These are phyloP conservation scores for Dolichoris vasculosae DNA, from an alignment of 1,140 invertebrate species.

Conservation along the genomic window DNA sequence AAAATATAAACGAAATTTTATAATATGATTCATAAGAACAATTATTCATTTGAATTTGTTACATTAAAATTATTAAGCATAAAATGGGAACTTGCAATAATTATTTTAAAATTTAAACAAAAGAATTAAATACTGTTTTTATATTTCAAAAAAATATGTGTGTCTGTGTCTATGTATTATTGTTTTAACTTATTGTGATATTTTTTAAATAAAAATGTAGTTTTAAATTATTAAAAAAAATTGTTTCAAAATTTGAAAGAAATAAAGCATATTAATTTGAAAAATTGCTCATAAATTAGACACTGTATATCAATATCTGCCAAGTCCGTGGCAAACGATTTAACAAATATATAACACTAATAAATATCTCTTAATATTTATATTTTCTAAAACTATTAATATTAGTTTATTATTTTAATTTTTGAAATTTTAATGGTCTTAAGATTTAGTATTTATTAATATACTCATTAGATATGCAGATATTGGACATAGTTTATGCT, in stretches of 20 bases:
- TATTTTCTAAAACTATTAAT: not conserved
- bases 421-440: conserved; percentile 8
- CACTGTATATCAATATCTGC: conserved; percentile 34
- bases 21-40: too few relatives aligned
- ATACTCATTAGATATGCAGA: not conserved
- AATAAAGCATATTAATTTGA: conserved; percentile 9
- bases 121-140: not conserved
- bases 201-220: not conserved
- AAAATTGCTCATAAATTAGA: conserved; percentile 22
- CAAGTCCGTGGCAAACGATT: not conserved
- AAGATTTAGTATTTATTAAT: conserved; percentile 4
- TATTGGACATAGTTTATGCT: conserved; percentile 22
- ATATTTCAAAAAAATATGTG: not conserved
- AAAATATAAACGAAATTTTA: too few relatives aligned
- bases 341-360: conserved; percentile 1
- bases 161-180: too few relatives aligned
- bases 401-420: not conserved
- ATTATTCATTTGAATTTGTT: not conserved
- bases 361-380: not conserved
- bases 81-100: not conserved
- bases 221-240: not conserved
- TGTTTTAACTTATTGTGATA: not conserved
- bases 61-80: not conserved
- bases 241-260: not conserved
- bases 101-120: not conserved